Base-by-base conservation (phyloP, 2,797 vertebrate genomes). In the Acanthurus lineatus region DNA sequence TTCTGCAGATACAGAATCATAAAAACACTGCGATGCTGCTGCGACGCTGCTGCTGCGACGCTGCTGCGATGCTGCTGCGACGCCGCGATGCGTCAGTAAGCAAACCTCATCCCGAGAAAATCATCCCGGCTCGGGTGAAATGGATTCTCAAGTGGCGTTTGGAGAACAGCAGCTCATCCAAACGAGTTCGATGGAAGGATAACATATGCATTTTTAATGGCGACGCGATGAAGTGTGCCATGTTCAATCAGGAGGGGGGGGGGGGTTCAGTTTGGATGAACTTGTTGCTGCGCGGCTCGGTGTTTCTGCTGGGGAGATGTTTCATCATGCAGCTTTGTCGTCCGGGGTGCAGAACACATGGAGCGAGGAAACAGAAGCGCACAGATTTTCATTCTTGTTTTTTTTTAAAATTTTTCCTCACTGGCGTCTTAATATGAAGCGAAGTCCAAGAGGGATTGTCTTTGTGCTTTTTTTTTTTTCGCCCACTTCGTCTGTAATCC, bases 371-470 rank as follows among this genome's bases (percentile, higher is more conserved):
- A 66, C 60, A 78, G 76, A 85, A 84, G 73, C 52, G 70, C 64
- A 77, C 61, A 71, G 47, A 73, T 53, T 22, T 77, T 65, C 79
- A 48, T 6, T 48, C 47, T 45, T 2, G 75, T 70, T 6, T 19
- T 19, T 32, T 32, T 32, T 32, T 25, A n/a, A n/a, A n/a, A 3
- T 19, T 12, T 73, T 64, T 48, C 76, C 77, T 79, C 19, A 1
- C 72, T 79, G 82, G 69, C 79, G 68, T 86, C 81, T 79, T 71
- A 78, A 80, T 85, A 85, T 90, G 89, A 88, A 89, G 88, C 88
- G 80, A 86, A 91, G 89, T 94, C 88, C 77, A 84, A 87, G 80
- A 89, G 73, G 85, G 85, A 91, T 90, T 78, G 86, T 89, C 88
- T 92, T 71, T 88, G 85, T 59, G 75, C 76, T 70, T 54, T 62